Conservation (phyloP, 2,888 invertebrate species). For the Thera britannica region DNA sequence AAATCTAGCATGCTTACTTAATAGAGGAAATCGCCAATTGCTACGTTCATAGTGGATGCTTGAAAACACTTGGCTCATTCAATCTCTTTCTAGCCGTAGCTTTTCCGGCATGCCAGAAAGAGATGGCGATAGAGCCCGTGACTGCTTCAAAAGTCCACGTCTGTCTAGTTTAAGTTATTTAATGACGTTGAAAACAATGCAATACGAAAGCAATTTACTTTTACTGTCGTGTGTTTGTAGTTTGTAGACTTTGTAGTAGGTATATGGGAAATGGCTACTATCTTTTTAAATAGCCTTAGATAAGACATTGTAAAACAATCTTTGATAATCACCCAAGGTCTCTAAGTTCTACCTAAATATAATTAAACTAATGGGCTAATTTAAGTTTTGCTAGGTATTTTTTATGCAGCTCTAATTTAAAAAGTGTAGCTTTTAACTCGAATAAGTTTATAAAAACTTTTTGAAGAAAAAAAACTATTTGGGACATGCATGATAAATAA, state of each 20-base stretch:
- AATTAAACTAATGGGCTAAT: too few species aligned
- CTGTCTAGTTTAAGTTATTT: constrained; percentile 27
- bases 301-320: background rate
- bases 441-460: too few species aligned
- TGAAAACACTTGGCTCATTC: constrained; percentile 18
- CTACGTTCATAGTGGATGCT: constrained; percentile 15
- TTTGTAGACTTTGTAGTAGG: constrained; percentile 7
- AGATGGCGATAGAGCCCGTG: constrained; percentile 7
- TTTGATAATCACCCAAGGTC: too few species aligned
- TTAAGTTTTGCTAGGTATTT: too few species aligned
- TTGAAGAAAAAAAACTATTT: too few species aligned
- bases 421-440: too few species aligned
- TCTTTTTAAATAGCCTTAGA: constrained; percentile 4
- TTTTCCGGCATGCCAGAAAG: constrained; percentile 8
- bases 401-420: too few species aligned
- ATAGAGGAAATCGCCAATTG: constrained; percentile 81
- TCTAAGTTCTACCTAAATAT: too few species aligned
- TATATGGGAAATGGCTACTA: constrained; percentile 4
- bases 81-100: constrained; percentile 13
- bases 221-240: constrained; percentile 26
- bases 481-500: too few species aligned
- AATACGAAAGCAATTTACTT: constrained; percentile 36
- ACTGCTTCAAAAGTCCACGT: constrained; percentile 18
- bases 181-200: constrained; percentile 33
- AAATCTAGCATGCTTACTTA: constrained; percentile 69